phyloP scores from a whole-genome alignment of 2,888 invertebrate genomes.

The Leucoma salicis region DNA sequence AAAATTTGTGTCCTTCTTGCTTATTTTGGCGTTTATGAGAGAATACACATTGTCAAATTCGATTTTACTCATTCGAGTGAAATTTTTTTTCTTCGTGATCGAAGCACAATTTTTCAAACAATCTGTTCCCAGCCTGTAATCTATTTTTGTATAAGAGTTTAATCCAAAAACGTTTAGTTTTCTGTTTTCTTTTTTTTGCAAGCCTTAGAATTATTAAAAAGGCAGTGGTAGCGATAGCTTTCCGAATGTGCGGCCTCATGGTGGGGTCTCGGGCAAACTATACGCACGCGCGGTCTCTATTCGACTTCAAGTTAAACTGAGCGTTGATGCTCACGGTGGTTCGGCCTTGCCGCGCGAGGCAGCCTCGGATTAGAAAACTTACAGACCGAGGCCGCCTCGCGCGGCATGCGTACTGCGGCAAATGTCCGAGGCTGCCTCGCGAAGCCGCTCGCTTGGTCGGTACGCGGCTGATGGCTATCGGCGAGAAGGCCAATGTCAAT shows the following conservation, averaged over 20 bases:
- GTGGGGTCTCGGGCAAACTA: neutral
- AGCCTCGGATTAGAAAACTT: neutral
- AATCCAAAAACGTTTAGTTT: slow-evolving; percentile 7
- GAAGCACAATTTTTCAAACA: slow-evolving; percentile 21
- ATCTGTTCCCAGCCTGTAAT: slow-evolving; percentile 15
- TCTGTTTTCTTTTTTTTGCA: slow-evolving; percentile 6
- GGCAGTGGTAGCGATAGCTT: neutral
- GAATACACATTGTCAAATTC: too few species aligned
- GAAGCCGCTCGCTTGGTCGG: neutral
- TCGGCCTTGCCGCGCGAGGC: slow-evolving; percentile 3
- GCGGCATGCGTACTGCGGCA: neutral
- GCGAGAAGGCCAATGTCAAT: too few species aligned
- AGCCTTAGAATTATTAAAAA: neutral
- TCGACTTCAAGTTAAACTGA: neutral
- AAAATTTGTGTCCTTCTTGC: too few species aligned
- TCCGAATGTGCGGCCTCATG: neutral
- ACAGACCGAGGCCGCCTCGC: neutral
- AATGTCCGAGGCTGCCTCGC: slow-evolving; percentile 1
- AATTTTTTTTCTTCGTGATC: slow-evolving; percentile 11
- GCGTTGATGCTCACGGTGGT: slow-evolving; percentile 3
- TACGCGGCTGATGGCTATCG: neutral
- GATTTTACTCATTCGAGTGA: slow-evolving; percentile 13
- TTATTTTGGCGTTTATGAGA: too few species aligned
- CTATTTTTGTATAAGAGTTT: slow-evolving; percentile 14
- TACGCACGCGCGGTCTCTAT: neutral